Conservation (phyloP, 2,113 vertebrate genomes). For the Setophaga kirtlandii region DNA sequence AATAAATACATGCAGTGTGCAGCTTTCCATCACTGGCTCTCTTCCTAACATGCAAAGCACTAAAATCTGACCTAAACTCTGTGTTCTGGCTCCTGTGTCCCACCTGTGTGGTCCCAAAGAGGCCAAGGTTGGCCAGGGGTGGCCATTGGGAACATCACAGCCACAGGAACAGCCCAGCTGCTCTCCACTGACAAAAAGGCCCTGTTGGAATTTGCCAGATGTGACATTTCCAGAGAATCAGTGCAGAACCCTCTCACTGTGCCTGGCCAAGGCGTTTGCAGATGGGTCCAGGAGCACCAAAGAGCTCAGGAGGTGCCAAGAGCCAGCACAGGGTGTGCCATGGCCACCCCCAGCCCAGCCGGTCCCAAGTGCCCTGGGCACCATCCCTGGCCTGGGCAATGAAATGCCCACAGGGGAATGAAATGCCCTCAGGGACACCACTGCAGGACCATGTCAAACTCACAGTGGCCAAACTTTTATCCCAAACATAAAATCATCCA, state of each 20-base stretch:
- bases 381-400: not conserved
- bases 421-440: not conserved
- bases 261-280: not conserved
- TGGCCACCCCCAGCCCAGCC: not conserved
- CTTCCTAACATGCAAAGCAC: slow-evolving; percentile 73
- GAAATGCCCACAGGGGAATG: not conserved
- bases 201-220: not conserved
- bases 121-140: not conserved
- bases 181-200: not conserved
- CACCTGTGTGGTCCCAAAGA: not conserved
- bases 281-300: not conserved
- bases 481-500: not conserved
- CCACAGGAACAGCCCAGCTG: not conserved
- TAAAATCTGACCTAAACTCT: slow-evolving; percentile 5
- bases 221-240: not conserved
- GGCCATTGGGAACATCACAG: not conserved
- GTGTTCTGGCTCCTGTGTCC: not conserved
- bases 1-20: not conserved
- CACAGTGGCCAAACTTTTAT: not conserved
- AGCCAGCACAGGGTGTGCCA: not conserved
- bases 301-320: not conserved
- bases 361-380: not conserved
- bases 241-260: not conserved
- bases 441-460: not conserved
- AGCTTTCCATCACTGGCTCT: slow-evolving; percentile 65